phyloP scores from a whole-genome alignment of 2,797 vertebrate genomes.

The Amphiprion clarkii region DNA sequence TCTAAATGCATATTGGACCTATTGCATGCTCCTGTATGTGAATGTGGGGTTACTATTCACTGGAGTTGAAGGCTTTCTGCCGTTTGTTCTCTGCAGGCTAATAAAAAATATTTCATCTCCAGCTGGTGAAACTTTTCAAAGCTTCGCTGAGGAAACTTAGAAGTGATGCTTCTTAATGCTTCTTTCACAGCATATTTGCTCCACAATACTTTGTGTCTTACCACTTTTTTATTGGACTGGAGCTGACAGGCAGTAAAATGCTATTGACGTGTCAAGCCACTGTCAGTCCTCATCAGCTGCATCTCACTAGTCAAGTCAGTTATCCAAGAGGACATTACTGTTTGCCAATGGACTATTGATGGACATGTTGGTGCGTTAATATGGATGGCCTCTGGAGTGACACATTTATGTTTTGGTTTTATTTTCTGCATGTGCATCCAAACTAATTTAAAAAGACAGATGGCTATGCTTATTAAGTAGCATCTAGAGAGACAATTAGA shows the following conservation, averaged over 20 bases:
- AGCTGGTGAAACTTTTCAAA: constrained; percentile 54
- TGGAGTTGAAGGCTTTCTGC: constrained; percentile 16
- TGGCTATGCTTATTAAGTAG: constrained; percentile 55
- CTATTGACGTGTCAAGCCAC: constrained; percentile 38
- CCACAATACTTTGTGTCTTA: constrained; percentile 28
- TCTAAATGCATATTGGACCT: not conserved
- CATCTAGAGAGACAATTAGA: constrained; percentile 65
- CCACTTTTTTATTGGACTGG: constrained; percentile 35
- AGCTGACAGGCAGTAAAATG: constrained; percentile 50
- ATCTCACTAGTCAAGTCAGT: constrained; percentile 28
- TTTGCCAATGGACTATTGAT: constrained; percentile 55
- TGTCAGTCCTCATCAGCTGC: constrained; percentile 59
- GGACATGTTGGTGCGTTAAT: constrained; percentile 48
- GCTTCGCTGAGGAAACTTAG: constrained; percentile 37
- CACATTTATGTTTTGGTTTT: constrained; percentile 37
- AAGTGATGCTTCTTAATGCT: constrained; percentile 32
- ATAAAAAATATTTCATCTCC: constrained; percentile 44
- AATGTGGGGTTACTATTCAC: constrained; percentile 8
- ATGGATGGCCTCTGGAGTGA: constrained; percentile 32
- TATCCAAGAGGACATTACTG: constrained; percentile 50
- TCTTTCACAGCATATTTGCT: constrained; percentile 47
- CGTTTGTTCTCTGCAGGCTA: constrained; percentile 32
- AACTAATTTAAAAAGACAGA: constrained; percentile 68
- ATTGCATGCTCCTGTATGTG: not conserved
- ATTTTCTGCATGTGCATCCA: constrained; percentile 28